Evolutionary conservation across 2,113 vertebrate species (phyloP).

Genomic region (Oreochromis tanganicae): DNA sequence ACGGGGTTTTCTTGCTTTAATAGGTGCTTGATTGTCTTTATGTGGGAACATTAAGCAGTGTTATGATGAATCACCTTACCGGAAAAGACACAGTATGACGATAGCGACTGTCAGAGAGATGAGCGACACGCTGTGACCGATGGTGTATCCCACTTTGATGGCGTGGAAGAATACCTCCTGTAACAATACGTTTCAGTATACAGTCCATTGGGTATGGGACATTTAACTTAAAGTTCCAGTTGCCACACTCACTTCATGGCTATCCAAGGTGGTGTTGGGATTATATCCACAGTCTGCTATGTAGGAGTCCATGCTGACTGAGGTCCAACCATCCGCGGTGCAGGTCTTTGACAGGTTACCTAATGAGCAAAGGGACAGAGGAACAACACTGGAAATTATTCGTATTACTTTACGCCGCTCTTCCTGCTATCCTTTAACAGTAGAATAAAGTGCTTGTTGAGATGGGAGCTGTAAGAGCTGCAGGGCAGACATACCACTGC

Average conservation of each 20-base stretch:
- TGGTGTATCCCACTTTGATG: conserved; percentile 89
- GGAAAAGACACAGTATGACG: conserved; percentile 74
- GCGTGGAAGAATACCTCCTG: conserved; percentile 76
- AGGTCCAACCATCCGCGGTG: conserved; percentile 78
- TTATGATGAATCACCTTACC: conserved; percentile 32
- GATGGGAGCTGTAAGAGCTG: background rate
- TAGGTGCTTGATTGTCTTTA: conserved; percentile 5
- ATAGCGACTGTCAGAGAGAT: conserved; percentile 82
- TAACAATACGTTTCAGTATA: background rate
- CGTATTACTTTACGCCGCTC: background rate
- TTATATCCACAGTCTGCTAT: conserved; percentile 78
- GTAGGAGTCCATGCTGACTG: conserved; percentile 72
- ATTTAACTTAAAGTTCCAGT: background rate
- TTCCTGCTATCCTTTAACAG: background rate
- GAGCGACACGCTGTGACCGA: conserved; percentile 88
- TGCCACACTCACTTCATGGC: conserved; percentile 68
- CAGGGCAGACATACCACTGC: background rate
- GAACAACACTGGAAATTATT: background rate
- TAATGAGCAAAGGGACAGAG: conserved; percentile 43
- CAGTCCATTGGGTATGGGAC: background rate
- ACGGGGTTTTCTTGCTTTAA: background rate
- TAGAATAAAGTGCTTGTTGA: background rate
- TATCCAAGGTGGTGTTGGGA: conserved; percentile 62
- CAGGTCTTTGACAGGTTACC: conserved; percentile 89
- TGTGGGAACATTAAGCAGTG: background rate